Percentiles rank a stretch among this genome's conserved stretches.
phyloP scores from a whole-genome alignment of 2,113 vertebrate genomes.

The Microcebus murinus region DNA sequence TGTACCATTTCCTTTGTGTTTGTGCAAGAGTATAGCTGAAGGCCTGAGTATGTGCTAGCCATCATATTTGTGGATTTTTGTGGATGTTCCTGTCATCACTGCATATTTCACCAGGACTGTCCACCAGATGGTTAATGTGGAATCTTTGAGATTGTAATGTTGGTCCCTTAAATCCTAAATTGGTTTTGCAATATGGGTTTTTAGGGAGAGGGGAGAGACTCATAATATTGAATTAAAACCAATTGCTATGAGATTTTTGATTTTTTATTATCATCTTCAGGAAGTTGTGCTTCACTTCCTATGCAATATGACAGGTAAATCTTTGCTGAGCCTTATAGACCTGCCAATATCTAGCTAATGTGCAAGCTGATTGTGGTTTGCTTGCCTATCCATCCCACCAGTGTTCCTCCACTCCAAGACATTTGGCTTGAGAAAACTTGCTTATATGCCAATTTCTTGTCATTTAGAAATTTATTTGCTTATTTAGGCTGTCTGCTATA shows the following conservation, averaged over 20 bases:
- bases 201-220: neutral
- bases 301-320: neutral
- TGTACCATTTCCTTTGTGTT: neutral
- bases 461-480: conserved; percentile 36
- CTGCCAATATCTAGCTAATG: neutral
- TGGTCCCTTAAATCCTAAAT: neutral
- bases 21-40: neutral
- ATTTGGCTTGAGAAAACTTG: neutral
- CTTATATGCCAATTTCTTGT: conserved; percentile 21
- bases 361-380: neutral
- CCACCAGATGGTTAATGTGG: neutral
- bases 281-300: neutral
- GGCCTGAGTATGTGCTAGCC: neutral
- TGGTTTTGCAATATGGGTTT: neutral
- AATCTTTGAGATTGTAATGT: neutral
- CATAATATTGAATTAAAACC: neutral
- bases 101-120: neutral
- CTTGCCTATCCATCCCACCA: neutral
- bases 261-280: neutral
- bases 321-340: neutral
- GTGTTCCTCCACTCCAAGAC: neutral
- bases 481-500: neutral
- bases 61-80: neutral
- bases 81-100: neutral
- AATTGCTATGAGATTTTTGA: neutral